These are phyloP conservation scores for Andrena cerasifolii DNA, from an alignment of 1,140 invertebrate species.

Conservation along the genomic window DNA sequence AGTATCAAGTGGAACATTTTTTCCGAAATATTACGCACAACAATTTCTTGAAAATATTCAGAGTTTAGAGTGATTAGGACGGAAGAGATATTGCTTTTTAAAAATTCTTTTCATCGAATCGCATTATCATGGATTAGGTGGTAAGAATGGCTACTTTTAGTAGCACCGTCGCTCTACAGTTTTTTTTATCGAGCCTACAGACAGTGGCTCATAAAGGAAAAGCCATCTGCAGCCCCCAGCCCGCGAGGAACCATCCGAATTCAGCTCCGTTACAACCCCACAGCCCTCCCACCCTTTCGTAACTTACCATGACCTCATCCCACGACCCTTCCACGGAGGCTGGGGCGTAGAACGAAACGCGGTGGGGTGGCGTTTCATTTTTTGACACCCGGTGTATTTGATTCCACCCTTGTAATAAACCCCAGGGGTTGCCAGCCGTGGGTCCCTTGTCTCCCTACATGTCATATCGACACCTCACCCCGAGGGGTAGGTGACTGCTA, in stretches of 20 bases:
- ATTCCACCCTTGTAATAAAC: constrained; percentile 83
- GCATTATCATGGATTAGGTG: background rate
- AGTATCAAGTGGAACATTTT: too few relatives aligned
- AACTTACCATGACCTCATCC: constrained; percentile 65
- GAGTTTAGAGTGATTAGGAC: too few relatives aligned
- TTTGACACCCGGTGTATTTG: constrained; percentile 83
- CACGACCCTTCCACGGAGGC: constrained; percentile 29
- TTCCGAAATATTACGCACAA: too few relatives aligned
- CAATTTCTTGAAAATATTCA: too few relatives aligned
- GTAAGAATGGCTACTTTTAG: background rate
- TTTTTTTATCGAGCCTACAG: constrained; percentile 19
- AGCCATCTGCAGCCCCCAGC: constrained; percentile 45
- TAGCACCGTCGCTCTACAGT: background rate
- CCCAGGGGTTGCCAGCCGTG: constrained; percentile 74
- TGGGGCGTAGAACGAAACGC: constrained; percentile 53
- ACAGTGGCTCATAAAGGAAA: constrained; percentile 14
- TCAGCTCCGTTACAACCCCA: constrained; percentile 51
- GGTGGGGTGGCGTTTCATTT: constrained; percentile 80
- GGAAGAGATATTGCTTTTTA: too few relatives aligned
- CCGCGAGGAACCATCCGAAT: constrained; percentile 39
- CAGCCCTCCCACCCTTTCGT: constrained; percentile 52
- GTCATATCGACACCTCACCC: constrained; percentile 82
- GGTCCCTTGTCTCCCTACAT: constrained; percentile 75
- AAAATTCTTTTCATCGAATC: too few relatives aligned
- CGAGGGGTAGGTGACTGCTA: constrained; percentile 76